phyloP scores from a whole-genome alignment of 2,888 invertebrate species.

The Dryobotodes eremita region DNA sequence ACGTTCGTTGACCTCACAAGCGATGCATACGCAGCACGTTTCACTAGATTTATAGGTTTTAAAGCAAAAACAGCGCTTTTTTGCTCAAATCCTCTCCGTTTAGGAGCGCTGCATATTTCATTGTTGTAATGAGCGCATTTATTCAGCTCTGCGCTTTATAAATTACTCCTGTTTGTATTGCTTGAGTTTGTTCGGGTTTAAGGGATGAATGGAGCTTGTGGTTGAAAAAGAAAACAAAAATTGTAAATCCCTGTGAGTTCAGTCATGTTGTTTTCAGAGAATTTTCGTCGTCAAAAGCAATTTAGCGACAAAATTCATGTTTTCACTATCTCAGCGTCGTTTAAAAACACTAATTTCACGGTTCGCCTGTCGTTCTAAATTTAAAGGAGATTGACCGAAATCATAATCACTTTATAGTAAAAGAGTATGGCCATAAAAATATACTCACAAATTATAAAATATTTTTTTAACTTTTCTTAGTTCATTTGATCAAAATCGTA shows the following conservation, averaged over 20 bases:
- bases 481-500: too few species aligned
- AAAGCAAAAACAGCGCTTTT: constrained; percentile 40
- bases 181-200: constrained; percentile 12
- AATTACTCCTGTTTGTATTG: constrained; percentile 34
- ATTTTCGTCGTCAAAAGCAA: neutral
- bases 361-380: constrained; percentile 14
- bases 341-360: neutral
- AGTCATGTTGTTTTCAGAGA: neutral
- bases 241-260: neutral
- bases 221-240: constrained; percentile 18
- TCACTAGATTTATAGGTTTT: constrained; percentile 42
- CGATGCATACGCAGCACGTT: constrained; percentile 20
- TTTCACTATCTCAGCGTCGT: neutral
- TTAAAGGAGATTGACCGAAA: too few species aligned
- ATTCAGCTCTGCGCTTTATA: constrained; percentile 40
- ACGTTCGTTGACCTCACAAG: constrained; percentile 17
- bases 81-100: constrained; percentile 29
- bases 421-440: too few species aligned
- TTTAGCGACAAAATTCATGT: neutral
- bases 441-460: too few species aligned
- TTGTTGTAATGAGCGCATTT: constrained; percentile 49
- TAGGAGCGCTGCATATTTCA: constrained; percentile 45
- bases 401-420: too few species aligned
- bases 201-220: constrained; percentile 2
- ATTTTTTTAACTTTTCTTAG: too few species aligned